phyloP scores from a whole-genome alignment of 2,888 invertebrate species.

The Acrobasis suavella region DNA sequence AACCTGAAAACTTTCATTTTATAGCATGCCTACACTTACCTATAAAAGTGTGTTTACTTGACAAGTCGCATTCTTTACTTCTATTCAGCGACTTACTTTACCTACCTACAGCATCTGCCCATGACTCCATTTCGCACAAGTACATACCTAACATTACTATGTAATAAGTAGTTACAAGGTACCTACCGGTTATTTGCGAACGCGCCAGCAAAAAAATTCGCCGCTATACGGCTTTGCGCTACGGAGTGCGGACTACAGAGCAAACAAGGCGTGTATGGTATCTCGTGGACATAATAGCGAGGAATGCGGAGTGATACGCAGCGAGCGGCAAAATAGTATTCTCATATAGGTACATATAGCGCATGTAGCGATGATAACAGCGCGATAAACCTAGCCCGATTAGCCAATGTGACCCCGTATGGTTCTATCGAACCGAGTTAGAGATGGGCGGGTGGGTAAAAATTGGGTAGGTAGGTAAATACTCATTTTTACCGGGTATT shows the following conservation, averaged over 20 bases:
- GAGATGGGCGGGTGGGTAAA: too few relatives aligned
- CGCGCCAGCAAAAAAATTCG: constrained; percentile 74
- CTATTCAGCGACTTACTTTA: not conserved
- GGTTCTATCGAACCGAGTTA: constrained; percentile 40
- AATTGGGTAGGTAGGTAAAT: too few relatives aligned
- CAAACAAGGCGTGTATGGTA: constrained; percentile 51
- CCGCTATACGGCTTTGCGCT: constrained; percentile 60
- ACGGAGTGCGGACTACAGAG: constrained; percentile 43
- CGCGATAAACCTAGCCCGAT: constrained; percentile 71
- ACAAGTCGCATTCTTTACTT: not conserved
- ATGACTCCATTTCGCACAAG: constrained; percentile 26
- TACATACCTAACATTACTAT: constrained; percentile 40
- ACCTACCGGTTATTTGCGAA: constrained; percentile 74
- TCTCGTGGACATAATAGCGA: constrained; percentile 72
- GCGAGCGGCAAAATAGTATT: constrained; percentile 42
- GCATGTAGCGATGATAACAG: constrained; percentile 64
- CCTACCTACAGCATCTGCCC: constrained; percentile 16
- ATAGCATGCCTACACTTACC: not conserved
- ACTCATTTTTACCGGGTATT: too few relatives aligned
- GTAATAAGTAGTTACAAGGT: constrained; percentile 44
- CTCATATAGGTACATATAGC: constrained; percentile 42
- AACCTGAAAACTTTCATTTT: not conserved
- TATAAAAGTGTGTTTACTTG: not conserved
- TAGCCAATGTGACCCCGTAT: constrained; percentile 73
- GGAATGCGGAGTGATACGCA: constrained; percentile 64